A percentile compares a stretch with the other conserved stretches of the same genome.
phyloP scores from a whole-genome alignment of 2,113 vertebrate species.

The Etheostoma cragini region DNA sequence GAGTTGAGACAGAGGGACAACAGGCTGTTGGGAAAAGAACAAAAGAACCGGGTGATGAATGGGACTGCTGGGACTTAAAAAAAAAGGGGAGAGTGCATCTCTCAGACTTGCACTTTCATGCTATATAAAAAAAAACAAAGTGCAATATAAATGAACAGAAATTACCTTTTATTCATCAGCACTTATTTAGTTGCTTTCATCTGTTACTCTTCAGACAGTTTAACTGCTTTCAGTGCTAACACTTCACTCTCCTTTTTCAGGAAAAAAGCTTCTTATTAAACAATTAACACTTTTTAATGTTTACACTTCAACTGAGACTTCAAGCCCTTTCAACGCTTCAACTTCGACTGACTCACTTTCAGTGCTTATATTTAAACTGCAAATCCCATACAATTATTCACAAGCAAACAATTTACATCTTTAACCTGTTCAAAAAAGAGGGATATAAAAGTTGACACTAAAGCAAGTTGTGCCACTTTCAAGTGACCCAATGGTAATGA shows the following conservation, averaged over 20 bases:
- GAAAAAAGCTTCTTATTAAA: not conserved
- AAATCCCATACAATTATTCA: not conserved
- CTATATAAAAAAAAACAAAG: not conserved
- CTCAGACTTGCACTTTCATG: not conserved
- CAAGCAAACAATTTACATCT: not conserved
- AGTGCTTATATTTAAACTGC: slow-evolving; percentile 1
- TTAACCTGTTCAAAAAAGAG: not conserved
- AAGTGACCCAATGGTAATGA: not conserved
- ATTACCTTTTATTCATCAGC: not conserved
- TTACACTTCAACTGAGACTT: not conserved
- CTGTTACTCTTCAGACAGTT: not conserved
- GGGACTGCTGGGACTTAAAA: not conserved
- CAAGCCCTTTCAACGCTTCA: not conserved
- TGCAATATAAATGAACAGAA: too few species aligned
- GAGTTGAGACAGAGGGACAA: slow-evolving; percentile 62
- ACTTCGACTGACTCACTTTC: not conserved
- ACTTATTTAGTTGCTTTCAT: not conserved
- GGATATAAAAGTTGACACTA: not conserved
- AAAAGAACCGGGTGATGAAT: not conserved
- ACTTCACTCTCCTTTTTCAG: not conserved
- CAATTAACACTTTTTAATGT: not conserved
- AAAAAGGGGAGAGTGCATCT: not conserved
- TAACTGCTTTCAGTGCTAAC: not conserved
- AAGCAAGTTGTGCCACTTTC: not conserved
- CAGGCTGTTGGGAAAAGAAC: not conserved